Percentiles rank a stretch among this genome's conserved stretches.
phyloP scores from a whole-genome alignment of 2,797 vertebrate species.

The Phaenicophaeus curvirostris region DNA sequence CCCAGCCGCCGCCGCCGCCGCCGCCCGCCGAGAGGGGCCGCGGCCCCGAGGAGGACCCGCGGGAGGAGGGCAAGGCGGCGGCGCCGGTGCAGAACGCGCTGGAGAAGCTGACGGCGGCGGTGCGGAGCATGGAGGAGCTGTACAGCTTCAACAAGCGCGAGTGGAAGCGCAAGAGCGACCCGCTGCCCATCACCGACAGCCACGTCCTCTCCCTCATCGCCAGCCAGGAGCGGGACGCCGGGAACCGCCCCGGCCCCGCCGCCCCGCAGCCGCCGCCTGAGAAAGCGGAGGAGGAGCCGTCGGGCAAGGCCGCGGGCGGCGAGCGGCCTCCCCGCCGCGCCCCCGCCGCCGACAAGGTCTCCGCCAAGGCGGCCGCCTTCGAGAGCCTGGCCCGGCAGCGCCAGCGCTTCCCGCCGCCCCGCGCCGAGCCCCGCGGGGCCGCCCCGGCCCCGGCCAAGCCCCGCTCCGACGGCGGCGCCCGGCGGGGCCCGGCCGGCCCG shows the following conservation, averaged over 20 bases:
- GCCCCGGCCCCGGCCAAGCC: slow-evolving; percentile 50
- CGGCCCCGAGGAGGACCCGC: slow-evolving; percentile 65
- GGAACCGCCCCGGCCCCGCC: neutral
- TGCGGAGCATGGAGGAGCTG: slow-evolving; percentile 96
- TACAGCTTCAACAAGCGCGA: slow-evolving; percentile 92
- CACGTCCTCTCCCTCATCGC: slow-evolving; percentile 90
- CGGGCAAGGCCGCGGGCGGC: neutral
- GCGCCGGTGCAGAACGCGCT: slow-evolving; percentile 82
- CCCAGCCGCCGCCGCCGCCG: slow-evolving; percentile 25
- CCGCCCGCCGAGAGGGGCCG: slow-evolving; percentile 46
- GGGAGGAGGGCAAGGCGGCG: slow-evolving; percentile 77
- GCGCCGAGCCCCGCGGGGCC: slow-evolving; percentile 68
- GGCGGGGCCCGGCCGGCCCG: neutral
- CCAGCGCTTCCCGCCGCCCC: slow-evolving; percentile 50
- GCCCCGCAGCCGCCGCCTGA: slow-evolving; percentile 40
- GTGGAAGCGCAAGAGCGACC: slow-evolving; percentile 92
- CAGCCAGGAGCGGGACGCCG: slow-evolving; percentile 76
- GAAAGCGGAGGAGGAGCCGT: slow-evolving; percentile 35
- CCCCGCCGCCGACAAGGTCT: slow-evolving; percentile 66
- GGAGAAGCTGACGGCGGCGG: slow-evolving; percentile 94
- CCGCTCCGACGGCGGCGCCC: slow-evolving; percentile 28
- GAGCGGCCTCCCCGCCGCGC: slow-evolving; percentile 65
- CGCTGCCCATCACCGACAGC: slow-evolving; percentile 85
- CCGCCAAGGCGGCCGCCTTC: slow-evolving; percentile 70
- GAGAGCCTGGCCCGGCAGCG: slow-evolving; percentile 72